These are phyloP conservation scores for Pseudomyrmex pallidus DNA, from an alignment of 1,140 invertebrate genomes.

Conservation along the genomic window DNA sequence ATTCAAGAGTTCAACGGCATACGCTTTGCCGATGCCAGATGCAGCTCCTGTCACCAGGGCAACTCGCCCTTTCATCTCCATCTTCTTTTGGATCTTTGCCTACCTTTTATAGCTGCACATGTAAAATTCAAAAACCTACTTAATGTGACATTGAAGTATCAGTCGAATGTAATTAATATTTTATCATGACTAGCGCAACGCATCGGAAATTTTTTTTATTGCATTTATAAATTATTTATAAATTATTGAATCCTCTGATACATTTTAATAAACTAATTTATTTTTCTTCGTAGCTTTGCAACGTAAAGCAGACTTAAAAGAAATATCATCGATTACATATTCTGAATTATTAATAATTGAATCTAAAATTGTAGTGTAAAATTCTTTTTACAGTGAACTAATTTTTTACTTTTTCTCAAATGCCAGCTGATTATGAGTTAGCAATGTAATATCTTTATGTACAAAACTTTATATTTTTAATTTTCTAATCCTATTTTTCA, in stretches of 20 bases:
- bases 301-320: too few relatives aligned
- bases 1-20: conserved; percentile 89
- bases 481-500: background rate
- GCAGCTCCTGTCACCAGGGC: conserved; percentile 91
- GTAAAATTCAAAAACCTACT: background rate
- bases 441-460: too few relatives aligned
- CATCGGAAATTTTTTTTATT: too few relatives aligned
- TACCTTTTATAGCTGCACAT: conserved; percentile 41
- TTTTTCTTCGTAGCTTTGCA: too few relatives aligned
- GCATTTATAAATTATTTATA: background rate
- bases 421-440: too few relatives aligned
- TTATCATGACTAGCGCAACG: background rate
- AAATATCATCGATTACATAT: too few relatives aligned
- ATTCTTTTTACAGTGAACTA: too few relatives aligned
- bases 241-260: too few relatives aligned
- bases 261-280: too few relatives aligned
- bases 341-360: too few relatives aligned
- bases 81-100: conserved; percentile 59
- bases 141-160: background rate
- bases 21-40: conserved; percentile 89
- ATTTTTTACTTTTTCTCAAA: too few relatives aligned
- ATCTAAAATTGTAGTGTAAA: too few relatives aligned
- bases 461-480: background rate
- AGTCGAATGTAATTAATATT: background rate
- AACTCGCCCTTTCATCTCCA: conserved; percentile 87